These are phyloP conservation scores for Malurus cyaneus DNA, from an alignment of 2,113 vertebrate genomes.

Conservation along the genomic window DNA sequence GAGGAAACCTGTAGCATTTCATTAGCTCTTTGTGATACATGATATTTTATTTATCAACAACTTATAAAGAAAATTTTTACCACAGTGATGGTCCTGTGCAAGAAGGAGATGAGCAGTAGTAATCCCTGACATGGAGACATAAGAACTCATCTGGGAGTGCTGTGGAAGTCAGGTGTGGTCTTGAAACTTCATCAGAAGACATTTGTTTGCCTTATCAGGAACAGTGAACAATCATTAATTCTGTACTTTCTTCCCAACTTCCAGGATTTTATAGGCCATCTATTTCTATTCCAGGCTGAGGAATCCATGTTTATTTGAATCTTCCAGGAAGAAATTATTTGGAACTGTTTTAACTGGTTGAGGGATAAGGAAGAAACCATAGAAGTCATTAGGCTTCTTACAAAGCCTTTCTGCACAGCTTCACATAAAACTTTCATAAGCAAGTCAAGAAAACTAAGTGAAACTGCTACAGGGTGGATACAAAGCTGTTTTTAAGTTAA, in stretches of 20 bases:
- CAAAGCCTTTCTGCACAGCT: background rate
- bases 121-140: background rate
- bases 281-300: background rate
- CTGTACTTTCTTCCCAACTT: background rate
- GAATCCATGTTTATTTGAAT: background rate
- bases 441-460: slow-evolving; percentile 1
- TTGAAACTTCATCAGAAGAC: background rate
- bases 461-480: background rate
- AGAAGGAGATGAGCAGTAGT: background rate
- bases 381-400: background rate
- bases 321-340: background rate
- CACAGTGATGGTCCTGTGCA: background rate
- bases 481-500: slow-evolving; percentile 12
- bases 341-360: background rate
- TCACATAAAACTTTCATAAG: background rate
- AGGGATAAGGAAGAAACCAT: background rate
- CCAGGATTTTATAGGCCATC: background rate
- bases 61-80: background rate
- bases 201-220: background rate
- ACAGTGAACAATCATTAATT: background rate
- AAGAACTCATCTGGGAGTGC: background rate
- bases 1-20: background rate
- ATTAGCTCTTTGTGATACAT: background rate
- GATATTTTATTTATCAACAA: background rate
- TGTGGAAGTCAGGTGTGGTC: background rate